Evolutionary conservation across 2,797 vertebrate genomes (phyloP), one percentile per base, ranked within the genome.

Genomic region (Urophycis tenuis): DNA sequence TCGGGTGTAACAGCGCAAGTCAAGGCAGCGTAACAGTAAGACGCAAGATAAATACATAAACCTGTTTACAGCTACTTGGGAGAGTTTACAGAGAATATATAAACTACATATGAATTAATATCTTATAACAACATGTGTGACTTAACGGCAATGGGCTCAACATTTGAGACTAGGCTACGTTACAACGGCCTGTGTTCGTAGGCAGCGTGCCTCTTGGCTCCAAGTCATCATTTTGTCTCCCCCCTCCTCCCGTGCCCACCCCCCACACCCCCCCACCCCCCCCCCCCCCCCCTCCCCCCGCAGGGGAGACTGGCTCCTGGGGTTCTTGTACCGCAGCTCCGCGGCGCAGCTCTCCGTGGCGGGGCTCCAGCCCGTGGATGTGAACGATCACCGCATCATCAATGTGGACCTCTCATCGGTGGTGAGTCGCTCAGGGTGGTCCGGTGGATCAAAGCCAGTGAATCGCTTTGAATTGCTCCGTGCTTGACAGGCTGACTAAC

Each of bases 261-360:
- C 77, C 76, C 72, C 76, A 0, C 64, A 69, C 19, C 45, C 33
- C 78, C 35, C 35, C 30, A 14, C 78, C 22, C 77, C 76, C 72
- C 76, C n/a, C 35, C 35, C 30, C 17, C 78, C 22, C 77, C 76
- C 72, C 76, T 0, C 64, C 71, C 19, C 45, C 33, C 78, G 0
- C 88, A 99, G 98, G 87, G 95, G 95, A 0, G 98, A 99, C 89
- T 98, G 97, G 96, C 94, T 99, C 73, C 93, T 99, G 87, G 87
- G 96, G 17, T 99, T 94, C 76, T 92, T 99, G 30, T 99, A 99
- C 88, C 93, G 98, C 81, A 94, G 96, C 12, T 97, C 96, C 5
- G 94, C 96, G 0, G 95, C 90, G 82, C 94, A 96, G 83, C 81
- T 97, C 73, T 95, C 73, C 0, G 97, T 99, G 0, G 97, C 98